A percentile compares a stretch with the other conserved stretches of the same genome.
phyloP scores from a whole-genome alignment of 2,113 vertebrate genomes.

The Oxyruncus cristatus region DNA sequence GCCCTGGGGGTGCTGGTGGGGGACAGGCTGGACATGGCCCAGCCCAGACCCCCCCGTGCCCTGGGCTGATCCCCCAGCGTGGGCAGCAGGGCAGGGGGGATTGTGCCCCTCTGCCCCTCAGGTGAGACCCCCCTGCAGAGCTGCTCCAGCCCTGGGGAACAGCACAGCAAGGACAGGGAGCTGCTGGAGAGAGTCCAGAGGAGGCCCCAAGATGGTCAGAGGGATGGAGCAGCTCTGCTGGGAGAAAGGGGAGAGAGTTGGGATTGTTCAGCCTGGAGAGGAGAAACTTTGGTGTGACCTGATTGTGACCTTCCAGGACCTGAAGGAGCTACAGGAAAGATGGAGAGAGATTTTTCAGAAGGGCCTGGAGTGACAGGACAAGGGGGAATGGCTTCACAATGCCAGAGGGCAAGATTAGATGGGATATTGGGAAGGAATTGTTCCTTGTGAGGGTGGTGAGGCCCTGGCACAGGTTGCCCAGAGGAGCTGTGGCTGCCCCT shows the following conservation, averaged over 20 bases:
- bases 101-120: background rate
- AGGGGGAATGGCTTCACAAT: background rate
- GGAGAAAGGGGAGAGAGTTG: background rate
- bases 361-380: background rate
- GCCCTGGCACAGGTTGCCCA: background rate
- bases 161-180: background rate
- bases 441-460: background rate
- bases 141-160: background rate
- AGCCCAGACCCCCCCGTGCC: background rate
- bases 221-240: background rate
- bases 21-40: background rate
- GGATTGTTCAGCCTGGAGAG: background rate
- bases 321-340: background rate
- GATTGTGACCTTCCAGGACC: rapidly evolving
- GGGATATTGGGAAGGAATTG: background rate
- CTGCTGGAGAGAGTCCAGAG: background rate
- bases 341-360: no score
- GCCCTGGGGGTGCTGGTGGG: background rate
- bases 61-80: background rate
- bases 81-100: background rate
- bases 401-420: no score
- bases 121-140: background rate
- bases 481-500: background rate
- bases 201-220: background rate
- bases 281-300: background rate